A percentile compares a stretch with the other conserved stretches of the same genome.
phyloP scores from a whole-genome alignment of 2,888 invertebrate species.

The Euspilapteryx auroguttella region DNA sequence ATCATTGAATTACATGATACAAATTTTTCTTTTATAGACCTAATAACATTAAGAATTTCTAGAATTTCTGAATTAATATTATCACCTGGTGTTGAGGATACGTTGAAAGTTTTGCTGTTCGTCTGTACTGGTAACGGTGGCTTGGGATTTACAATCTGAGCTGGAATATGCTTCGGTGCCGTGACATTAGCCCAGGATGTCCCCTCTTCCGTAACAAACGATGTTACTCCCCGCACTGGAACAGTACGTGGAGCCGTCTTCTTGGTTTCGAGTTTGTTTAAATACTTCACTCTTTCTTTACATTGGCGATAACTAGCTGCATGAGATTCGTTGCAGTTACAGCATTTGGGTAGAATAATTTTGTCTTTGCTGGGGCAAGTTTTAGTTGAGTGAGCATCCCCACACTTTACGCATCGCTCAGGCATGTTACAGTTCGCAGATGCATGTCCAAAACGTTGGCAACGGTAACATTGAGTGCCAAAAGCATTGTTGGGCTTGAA shows the following conservation, averaged over 20 bases:
- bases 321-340: neutral
- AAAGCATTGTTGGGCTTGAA: slow-evolving; percentile 2
- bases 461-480: slow-evolving; percentile 9
- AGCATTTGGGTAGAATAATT: neutral
- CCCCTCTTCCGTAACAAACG: neutral
- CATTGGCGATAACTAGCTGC: neutral
- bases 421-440: slow-evolving; percentile 8
- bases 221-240: neutral
- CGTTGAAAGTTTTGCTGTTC: no score
- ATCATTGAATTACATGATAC: neutral
- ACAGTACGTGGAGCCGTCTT: neutral
- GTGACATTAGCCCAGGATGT: neutral
- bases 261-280: neutral
- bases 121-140: no score
- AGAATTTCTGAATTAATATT: neutral
- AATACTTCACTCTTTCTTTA: neutral
- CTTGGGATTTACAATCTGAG: no score
- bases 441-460: slow-evolving; percentile 9
- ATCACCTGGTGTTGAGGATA: neutral
- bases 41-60: neutral
- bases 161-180: no score
- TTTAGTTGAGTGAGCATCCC: slow-evolving; percentile 3
- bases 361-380: slow-evolving; percentile 6
- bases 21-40: no score
- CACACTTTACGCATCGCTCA: slow-evolving; percentile 8